Evolutionary conservation across 2,888 invertebrate genomes (phyloP).

Genomic region (Microplitis manilae): DNA sequence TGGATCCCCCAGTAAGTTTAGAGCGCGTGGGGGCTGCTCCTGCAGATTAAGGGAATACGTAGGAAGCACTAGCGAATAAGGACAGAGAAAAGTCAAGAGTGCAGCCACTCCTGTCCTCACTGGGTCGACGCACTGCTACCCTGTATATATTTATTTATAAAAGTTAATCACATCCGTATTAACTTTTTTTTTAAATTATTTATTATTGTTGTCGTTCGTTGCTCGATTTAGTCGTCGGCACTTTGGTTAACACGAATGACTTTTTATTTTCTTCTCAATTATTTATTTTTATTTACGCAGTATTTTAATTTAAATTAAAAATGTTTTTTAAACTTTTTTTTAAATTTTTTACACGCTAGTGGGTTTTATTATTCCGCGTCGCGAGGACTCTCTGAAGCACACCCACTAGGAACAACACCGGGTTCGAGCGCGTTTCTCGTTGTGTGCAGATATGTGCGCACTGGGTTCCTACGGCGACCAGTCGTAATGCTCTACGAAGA

Average conservation of each 20-base stretch:
- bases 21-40: constrained; percentile 6
- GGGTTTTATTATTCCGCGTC: constrained; percentile 4
- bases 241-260: neutral
- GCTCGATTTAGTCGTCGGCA: neutral
- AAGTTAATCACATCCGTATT: neutral
- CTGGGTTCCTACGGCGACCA: constrained; percentile 50
- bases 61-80: constrained; percentile 7
- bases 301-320: neutral
- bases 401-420: constrained; percentile 13
- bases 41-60: constrained; percentile 11
- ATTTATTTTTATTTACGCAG: neutral
- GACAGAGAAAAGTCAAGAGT: constrained; percentile 12
- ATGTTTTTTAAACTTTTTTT: neutral
- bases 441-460: constrained; percentile 63
- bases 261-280: neutral
- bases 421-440: constrained; percentile 39
- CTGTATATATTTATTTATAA: constrained; percentile 1
- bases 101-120: constrained; percentile 15
- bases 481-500: constrained; percentile 48
- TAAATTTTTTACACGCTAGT: neutral
- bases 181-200: neutral
- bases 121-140: constrained; percentile 22
- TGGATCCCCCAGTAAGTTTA: neutral
- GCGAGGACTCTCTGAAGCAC: constrained; percentile 10
- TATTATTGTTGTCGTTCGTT: neutral